phyloP scores from a whole-genome alignment of 2,797 vertebrate genomes.

The Hirundo rustica region DNA sequence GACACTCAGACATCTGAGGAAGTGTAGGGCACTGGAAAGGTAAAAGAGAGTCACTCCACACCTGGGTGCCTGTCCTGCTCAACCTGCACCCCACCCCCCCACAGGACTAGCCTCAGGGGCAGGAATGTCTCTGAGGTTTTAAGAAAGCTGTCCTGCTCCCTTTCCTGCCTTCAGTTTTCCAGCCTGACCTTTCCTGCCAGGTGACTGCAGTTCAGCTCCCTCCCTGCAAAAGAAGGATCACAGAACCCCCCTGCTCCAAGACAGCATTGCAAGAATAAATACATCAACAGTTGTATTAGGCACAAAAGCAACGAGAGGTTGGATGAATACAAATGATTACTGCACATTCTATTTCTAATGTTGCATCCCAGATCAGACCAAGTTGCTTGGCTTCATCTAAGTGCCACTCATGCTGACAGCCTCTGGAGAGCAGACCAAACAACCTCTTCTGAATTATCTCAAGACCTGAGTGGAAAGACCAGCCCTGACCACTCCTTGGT shows the following conservation, averaged over 20 bases:
- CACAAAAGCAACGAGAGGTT: background rate
- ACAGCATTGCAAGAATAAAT: background rate
- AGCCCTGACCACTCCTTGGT: background rate
- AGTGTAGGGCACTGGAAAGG: accelerated
- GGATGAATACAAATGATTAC: background rate
- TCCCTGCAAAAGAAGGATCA: background rate
- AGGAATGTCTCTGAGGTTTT: background rate
- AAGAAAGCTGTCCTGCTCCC: background rate
- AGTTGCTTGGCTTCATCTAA: background rate
- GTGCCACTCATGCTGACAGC: background rate
- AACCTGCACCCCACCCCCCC: background rate
- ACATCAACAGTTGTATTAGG: background rate
- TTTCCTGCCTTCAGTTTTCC: background rate
- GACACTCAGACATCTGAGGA: background rate
- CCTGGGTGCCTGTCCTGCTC: background rate
- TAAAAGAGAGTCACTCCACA: background rate
- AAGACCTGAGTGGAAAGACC: background rate
- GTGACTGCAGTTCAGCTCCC: background rate
- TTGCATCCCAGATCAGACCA: background rate
- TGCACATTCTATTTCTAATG: background rate
- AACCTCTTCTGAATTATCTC: background rate
- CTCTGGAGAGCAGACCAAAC: background rate
- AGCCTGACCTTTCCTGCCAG: background rate
- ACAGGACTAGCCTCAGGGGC: background rate
- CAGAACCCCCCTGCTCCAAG: background rate